Evolutionary conservation across 2,113 vertebrate genomes (phyloP), one percentile per base, ranked within the genome.

Genomic region (Tragelaphus imberbis): DNA sequence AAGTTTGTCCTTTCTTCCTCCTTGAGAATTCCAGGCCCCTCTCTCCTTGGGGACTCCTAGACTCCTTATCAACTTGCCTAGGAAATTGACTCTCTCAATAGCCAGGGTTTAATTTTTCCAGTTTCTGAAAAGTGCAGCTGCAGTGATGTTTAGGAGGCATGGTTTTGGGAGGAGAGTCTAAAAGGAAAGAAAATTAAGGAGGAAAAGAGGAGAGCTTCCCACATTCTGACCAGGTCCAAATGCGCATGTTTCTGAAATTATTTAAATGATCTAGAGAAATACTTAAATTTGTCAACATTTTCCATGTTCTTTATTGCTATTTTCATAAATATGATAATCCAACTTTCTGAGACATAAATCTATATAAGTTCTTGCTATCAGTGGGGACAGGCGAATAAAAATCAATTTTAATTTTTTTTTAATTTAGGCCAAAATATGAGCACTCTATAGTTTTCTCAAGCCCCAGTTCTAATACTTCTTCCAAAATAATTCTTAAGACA

Each of bases 401-500:
- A 40, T 23, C 3, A 47, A 30, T 59, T 90, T 86, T 82, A 81
- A n/a, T 30, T 55, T 59, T 87, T 90, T 49, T 51, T 68, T n/a
- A n/a, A 79, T 30, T 79, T 56, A 59, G 25, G 44, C 53, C 88
- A 91, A 19, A 95, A 91, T 95, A 94, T 36, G 68, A 96, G 33
- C 1, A 71, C 15, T 55, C 28, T 53, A 1, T 85, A 13, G 21
- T 56, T 88, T 90, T 90, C 47, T 36, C 71, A 93, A 71, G 23
- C 15, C 28, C 95, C 53, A 88, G 47, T 63, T 92, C 49, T 88
- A 82, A 85, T 23, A 79, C 8, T 92, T 88, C 44, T 94, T 94
- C 80, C 21, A 58, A 93, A 89, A 86, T 91, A 93, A 91, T 94
- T 80, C 14, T 84, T 84, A 96, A 89, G 33, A 75, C 9, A 82